Conservation (phyloP, 2,888 invertebrate species). For the Ophioninae sp. region DNA sequence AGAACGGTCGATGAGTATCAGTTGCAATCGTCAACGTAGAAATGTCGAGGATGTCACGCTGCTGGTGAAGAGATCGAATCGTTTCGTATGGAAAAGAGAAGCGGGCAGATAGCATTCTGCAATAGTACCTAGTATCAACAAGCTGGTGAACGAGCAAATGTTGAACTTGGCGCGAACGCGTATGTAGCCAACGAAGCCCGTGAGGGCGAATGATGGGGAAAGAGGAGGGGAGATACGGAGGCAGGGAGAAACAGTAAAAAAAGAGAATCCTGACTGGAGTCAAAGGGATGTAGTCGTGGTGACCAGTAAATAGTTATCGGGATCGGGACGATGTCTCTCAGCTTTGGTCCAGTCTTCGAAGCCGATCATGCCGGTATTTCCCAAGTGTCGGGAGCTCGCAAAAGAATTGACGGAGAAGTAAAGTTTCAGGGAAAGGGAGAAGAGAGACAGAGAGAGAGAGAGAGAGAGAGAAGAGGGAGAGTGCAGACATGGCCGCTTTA, state of each 20-base stretch:
- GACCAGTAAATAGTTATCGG: constrained; percentile 44
- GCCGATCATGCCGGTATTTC: constrained; percentile 31
- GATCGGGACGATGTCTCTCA: constrained; percentile 25
- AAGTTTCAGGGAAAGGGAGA: neutral
- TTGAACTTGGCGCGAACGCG: neutral
- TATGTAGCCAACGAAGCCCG: no score
- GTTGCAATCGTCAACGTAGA: constrained; percentile 21
- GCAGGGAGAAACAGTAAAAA: constrained; percentile 6
- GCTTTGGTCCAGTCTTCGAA: constrained; percentile 2
- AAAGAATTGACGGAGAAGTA: constrained; percentile 31
- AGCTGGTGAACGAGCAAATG: constrained; percentile 26
- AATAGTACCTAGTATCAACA: constrained; percentile 23
- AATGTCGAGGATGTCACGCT: constrained; percentile 28
- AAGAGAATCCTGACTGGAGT: neutral
- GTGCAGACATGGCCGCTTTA: constrained; percentile 53
- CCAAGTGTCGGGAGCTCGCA: constrained; percentile 27
- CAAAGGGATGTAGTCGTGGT: constrained; percentile 16
- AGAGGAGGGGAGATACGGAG: neutral
- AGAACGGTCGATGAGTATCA: constrained; percentile 19
- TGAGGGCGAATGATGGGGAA: neutral
- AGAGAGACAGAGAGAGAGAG: constrained; percentile 24
- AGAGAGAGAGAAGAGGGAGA: constrained; percentile 18
- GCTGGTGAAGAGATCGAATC: constrained; percentile 57
- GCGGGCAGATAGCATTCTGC: constrained; percentile 46
- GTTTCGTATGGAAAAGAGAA: constrained; percentile 57